Conservation (phyloP, 1,140 invertebrate genomes). For the Battus philenor region DNA sequence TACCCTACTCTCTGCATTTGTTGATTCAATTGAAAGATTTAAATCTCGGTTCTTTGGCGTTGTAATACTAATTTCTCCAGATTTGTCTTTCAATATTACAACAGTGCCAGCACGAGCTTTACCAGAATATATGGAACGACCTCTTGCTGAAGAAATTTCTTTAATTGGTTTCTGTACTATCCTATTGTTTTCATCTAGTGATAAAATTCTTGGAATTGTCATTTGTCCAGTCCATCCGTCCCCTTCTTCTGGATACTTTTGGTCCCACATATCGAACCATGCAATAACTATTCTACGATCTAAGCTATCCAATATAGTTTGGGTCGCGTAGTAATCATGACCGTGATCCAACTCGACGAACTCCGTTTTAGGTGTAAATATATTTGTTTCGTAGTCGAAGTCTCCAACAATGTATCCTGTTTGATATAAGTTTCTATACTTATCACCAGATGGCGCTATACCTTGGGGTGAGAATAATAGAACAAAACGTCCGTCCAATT, state of each 20-base stretch:
- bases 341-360: constrained; percentile 63
- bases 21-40: constrained; percentile 32
- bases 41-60: constrained; percentile 24
- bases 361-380: constrained; percentile 36
- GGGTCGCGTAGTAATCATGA: constrained; percentile 66
- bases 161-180: constrained; percentile 46
- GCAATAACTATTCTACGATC: constrained; percentile 46
- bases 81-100: constrained; percentile 32
- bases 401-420: constrained; percentile 54
- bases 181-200: constrained; percentile 24
- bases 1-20: constrained; percentile 22
- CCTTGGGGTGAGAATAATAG: constrained; percentile 67
- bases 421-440: constrained; percentile 62
- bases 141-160: constrained; percentile 26
- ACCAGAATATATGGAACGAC: constrained; percentile 21
- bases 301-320: constrained; percentile 40
- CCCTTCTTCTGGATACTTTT: constrained; percentile 42
- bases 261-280: constrained; percentile 67
- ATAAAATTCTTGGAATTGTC: constrained; percentile 46
- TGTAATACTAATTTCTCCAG: constrained; percentile 35
- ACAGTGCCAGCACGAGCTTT: constrained; percentile 16
- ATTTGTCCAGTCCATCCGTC: constrained; percentile 55
- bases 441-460: constrained; percentile 45
- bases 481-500: constrained; percentile 44
- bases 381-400: constrained; percentile 44